phyloP scores from a whole-genome alignment of 2,888 invertebrate genomes.

The Patella pellucida region DNA sequence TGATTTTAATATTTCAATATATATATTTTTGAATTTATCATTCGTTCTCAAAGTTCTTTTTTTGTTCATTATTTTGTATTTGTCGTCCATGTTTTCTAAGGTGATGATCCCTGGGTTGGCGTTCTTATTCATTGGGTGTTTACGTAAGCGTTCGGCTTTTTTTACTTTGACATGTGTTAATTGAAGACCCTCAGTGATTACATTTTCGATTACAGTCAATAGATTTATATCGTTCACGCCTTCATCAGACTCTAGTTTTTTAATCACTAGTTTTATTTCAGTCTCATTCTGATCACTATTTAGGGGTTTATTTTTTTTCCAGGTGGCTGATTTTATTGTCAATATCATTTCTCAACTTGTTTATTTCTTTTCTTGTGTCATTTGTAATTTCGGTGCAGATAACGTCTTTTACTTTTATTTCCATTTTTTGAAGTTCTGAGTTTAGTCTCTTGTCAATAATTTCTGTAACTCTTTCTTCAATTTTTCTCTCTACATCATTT shows the following conservation, averaged over 20 bases:
- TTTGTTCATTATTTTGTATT: not conserved
- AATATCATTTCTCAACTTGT: not conserved
- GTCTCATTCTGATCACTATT: not conserved
- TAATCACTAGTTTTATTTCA: conserved; percentile 1
- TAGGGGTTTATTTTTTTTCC: not conserved
- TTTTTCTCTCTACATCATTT: conserved; percentile 3
- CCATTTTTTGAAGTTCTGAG: not conserved
- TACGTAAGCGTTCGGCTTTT: not conserved
- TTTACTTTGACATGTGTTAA: not conserved
- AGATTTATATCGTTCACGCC: not conserved
- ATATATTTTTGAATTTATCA: not conserved
- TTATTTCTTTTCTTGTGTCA: not conserved
- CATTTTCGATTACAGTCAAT: not conserved
- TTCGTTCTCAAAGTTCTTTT: not conserved
- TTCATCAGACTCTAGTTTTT: not conserved
- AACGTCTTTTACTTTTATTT: conserved; percentile 1
- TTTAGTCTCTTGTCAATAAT: conserved; percentile 3
- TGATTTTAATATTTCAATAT: not conserved
- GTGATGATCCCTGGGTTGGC: not conserved
- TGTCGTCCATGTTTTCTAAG: not conserved
- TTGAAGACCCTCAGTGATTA: not conserved
- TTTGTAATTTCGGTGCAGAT: not conserved
- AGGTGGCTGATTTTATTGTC: not conserved
- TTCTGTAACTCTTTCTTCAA: not conserved
- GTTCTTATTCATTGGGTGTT: not conserved